Evolutionary conservation across 2,113 vertebrate species (phyloP).

Genomic region (Genyomyrus donnyi): DNA sequence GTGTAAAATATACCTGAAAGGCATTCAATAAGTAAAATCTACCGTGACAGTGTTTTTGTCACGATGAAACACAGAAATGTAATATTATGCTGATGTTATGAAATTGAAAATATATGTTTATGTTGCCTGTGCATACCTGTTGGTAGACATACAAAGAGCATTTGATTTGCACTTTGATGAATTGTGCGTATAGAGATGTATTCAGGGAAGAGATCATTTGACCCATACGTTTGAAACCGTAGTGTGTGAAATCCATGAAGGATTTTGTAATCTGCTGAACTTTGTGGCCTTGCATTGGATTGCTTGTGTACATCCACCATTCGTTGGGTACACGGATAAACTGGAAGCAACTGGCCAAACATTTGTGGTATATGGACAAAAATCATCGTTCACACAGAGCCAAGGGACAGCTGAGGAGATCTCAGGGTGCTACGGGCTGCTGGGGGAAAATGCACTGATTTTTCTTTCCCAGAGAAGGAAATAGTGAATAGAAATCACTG

Average conservation of each 20-base stretch:
- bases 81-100: background rate
- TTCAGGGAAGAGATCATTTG: background rate
- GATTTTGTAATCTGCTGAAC: background rate
- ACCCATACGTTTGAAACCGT: background rate
- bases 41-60: background rate
- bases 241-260: background rate
- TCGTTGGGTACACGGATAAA: background rate
- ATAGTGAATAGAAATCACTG: slow-evolving; percentile 46
- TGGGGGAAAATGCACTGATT: slow-evolving; percentile 48
- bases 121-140: background rate
- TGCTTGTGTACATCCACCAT: background rate
- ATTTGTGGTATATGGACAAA: background rate
- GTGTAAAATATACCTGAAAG: background rate
- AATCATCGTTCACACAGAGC: slow-evolving; percentile 8
- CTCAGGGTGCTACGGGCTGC: slow-evolving; percentile 28
- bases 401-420: background rate
- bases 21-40: background rate
- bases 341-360: slow-evolving; percentile 16
- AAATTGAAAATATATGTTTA: background rate
- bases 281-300: background rate
- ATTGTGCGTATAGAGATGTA: background rate
- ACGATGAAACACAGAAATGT: background rate
- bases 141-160: background rate
- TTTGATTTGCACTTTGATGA: background rate
- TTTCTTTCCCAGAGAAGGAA: slow-evolving; percentile 45